Evolutionary conservation across 1,140 invertebrate species (phyloP), one percentile per base, ranked within the genome.

Genomic region (Drosophila repleta): DNA sequence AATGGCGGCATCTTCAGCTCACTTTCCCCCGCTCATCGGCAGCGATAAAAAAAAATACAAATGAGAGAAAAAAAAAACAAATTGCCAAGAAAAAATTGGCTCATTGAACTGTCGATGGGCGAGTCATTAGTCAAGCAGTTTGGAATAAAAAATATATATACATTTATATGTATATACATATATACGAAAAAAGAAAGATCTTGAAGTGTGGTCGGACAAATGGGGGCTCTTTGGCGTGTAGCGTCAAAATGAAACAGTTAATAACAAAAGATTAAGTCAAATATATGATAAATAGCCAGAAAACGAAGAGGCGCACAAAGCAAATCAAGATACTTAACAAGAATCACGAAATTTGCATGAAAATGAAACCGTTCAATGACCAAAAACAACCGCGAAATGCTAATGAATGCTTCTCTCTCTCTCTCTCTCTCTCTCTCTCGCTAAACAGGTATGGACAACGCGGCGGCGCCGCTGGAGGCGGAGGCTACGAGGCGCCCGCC

Each of bases 401-500:
- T 53, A 61, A 67, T 20, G 35, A 37, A 20, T 56, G 18, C 45
- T 11, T 46, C 11, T 37, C 41, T 21, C 58, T 57, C 20, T 46
- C 29, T 29, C 29, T 29, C 29, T 29, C 29, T 17, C 48, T 62
- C 26, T 53, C 11, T 10, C 29, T n/a, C 26, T 18, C 39, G 6
- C 63, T 52, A 13, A 1, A 41, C 15, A 91, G 90, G 41, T 91
- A 91, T 90, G 87, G 85, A 60, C 72, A 91, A 76, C 76, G 82
- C 79, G 78, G 76, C 66, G 74, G 53, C 61, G 69, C 76, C 66
- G 77, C 76, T 60, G 79, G 74, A 69, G 92, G 56, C 29, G 79
- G 79, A 1, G 92, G 58, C 53, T 92, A 92, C 17, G 96, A 96
- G 89, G 96, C 97, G 46, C 97, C 97, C 62, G 95, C 96, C 43